Evolutionary conservation across 35 echinoderm and acorn worm species (phyloP), one percentile per base, ranked within the genome.

Genomic region (Acanthaster planci): DNA sequence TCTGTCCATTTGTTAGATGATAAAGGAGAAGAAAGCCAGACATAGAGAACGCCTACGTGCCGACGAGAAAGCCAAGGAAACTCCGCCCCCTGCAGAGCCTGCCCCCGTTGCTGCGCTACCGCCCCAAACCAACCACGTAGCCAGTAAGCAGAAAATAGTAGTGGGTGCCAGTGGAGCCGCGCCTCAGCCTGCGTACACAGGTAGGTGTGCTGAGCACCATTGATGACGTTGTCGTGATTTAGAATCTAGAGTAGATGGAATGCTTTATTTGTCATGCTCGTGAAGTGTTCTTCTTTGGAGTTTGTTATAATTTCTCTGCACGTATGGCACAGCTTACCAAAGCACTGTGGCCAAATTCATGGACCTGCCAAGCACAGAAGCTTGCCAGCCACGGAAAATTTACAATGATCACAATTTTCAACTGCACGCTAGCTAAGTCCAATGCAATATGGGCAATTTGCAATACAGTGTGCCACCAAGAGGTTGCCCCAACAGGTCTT

Each of bases 1-100:
- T 72, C 34, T 72, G 40, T 27, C 18, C 34, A 83, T 59, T 23
- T 8, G 9, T 5, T 55, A 97, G 94, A 93, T 92, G 87, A 97
- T 97, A 8, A 90, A 84, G 58, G 94, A 97, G 54, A 92, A 97
- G 86, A 97, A 93, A 87, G 87, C 86, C 19, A 89, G 68, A 84
- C 86, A 92, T 75, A 77, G 94, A 40, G 85, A 89, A 55, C 91
- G 89, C 42, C 40, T 90, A 23, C 26, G 87, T 67, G 77, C 89
- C 19, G 90, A 85, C 50, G 84, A 82, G 67, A 40, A 75, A 80
- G 59, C 86, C 84, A 88, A 12, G 82, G 76, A 37, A 26, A 93
- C 52, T 60, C 78, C 53, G 40, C 77, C 83, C 39, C 82, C 82
- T 77, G 84, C 83, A 86, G 90, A 77, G 60, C 80, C 39, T 9